Evolutionary conservation across 2,113 vertebrate species (phyloP), one percentile per base, ranked within the genome.

Genomic region (Natator depressus): DNA sequence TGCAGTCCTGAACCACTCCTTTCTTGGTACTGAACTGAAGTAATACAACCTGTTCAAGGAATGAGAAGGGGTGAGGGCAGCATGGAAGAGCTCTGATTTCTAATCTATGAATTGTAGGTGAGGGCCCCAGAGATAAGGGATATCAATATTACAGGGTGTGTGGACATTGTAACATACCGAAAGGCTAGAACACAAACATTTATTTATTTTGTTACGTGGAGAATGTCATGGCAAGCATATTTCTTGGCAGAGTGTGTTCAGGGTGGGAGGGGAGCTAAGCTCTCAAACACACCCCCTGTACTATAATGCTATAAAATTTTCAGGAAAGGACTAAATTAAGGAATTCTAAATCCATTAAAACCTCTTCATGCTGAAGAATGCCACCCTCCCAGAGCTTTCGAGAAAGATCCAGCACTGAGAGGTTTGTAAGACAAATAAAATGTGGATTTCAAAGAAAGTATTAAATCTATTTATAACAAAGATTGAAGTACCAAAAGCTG

Each of bases 401-500:
- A 76, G 83, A n/a, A 46, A 51, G 55, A 84, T 9, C 46, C 82
- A 51, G 24, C 79, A 49, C n/a, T 46, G 72, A 89, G 85, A 46
- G 82, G 85, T 55, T 27, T 38, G 59, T 29, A 87, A 55, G 72
- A 55, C 38, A 22, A 69, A 47, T 19, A 50, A 7, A 50, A 75
- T 53, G 8, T 27, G 24, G 24, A 47, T 78, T 78, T 22, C 2
- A 76, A 62, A 4, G 13, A 55, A 54, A 0, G 1, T 42, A 29
- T 5, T 92, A 6, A 0, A 65, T 5, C 0, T 22, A 31, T 80
- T 65, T 91, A 87, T 83, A 85, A 59, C 80, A 93, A 94, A 20
- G 92, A 8, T n/a, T 91, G 90, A 65, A 92, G 47, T 79, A 92
- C 90, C 96, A 96, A 93, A 96, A 96, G 76, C 0, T 7, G 81